Conservation (phyloP, 2,797 vertebrate species). For the Austrolebias charrua region DNA sequence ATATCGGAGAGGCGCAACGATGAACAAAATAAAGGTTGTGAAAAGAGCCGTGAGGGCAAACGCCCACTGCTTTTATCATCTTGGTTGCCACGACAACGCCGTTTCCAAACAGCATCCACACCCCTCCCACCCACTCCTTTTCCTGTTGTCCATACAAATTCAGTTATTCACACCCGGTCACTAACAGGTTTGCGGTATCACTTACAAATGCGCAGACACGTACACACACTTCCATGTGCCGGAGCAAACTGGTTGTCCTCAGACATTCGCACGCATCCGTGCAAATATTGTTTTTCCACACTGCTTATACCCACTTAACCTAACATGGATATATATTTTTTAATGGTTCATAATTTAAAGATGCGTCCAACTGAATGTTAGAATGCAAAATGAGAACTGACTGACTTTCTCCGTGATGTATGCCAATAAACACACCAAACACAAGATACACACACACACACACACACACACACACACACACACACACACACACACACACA, state of each 20-base stretch:
- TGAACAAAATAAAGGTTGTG: slow-evolving; percentile 77
- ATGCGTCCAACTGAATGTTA: slow-evolving; percentile 29
- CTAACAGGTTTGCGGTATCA: slow-evolving; percentile 53
- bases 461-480: slow-evolving; percentile 54
- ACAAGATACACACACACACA: slow-evolving; percentile 46
- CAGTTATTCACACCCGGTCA: slow-evolving; percentile 79
- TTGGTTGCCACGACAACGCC: slow-evolving; percentile 77
- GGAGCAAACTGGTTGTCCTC: neutral
- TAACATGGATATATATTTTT: slow-evolving; percentile 18
- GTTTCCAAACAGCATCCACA: slow-evolving; percentile 58
- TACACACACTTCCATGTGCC: slow-evolving; percentile 28
- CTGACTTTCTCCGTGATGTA: slow-evolving; percentile 8
- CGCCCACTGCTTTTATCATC: slow-evolving; percentile 65
- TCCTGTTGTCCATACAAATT: slow-evolving; percentile 71
- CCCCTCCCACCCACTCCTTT: slow-evolving; percentile 35
- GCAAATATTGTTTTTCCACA: slow-evolving; percentile 19
- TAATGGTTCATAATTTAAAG: slow-evolving; percentile 30
- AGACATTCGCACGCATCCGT: slow-evolving; percentile 5
- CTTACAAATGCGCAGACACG: slow-evolving; percentile 64
- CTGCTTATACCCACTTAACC: slow-evolving; percentile 13
- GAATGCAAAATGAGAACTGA: slow-evolving; percentile 21
- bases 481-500: slow-evolving; percentile 54
- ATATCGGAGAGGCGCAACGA: slow-evolving; percentile 68
- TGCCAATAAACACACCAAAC: slow-evolving; percentile 33
- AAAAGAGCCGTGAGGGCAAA: slow-evolving; percentile 64